These are phyloP conservation scores for Sebastes vulpes DNA, from an alignment of 2,797 vertebrate species.

Conservation along the genomic window DNA sequence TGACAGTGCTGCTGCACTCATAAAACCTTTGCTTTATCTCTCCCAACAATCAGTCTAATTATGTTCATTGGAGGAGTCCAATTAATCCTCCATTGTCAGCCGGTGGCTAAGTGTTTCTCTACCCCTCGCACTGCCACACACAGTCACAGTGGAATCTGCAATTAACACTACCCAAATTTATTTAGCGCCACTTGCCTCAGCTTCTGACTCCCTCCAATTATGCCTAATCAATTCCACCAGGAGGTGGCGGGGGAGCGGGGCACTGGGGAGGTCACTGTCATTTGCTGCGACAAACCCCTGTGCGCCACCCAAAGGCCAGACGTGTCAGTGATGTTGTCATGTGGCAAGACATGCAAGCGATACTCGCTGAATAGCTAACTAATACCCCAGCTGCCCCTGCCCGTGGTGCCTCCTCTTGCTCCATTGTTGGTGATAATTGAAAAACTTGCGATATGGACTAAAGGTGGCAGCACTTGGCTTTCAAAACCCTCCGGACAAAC, in stretches of 20 bases:
- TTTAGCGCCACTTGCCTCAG: constrained; percentile 89
- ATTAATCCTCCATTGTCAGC: constrained; percentile 92
- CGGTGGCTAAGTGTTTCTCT: constrained; percentile 91
- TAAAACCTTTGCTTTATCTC: constrained; percentile 90
- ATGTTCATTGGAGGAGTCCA: constrained; percentile 92
- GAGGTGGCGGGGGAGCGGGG: constrained; percentile 67
- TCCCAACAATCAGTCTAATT: constrained; percentile 93
- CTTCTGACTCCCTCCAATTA: constrained; percentile 91
- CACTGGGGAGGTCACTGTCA: constrained; percentile 79
- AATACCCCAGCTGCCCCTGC: constrained; percentile 35
- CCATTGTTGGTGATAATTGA: constrained; percentile 60
- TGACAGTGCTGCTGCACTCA: constrained; percentile 81
- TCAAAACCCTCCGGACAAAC: constrained; percentile 18
- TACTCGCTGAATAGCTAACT: constrained; percentile 53
- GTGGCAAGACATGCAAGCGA: constrained; percentile 44
- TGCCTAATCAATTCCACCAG: constrained; percentile 88
- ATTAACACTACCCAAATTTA: constrained; percentile 92
- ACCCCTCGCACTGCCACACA: constrained; percentile 84
- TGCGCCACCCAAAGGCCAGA: constrained; percentile 77
- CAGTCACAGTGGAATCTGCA: constrained; percentile 89
- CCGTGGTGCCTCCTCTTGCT: constrained; percentile 10
- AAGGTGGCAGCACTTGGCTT: constrained; percentile 32
- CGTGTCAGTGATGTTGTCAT: constrained; percentile 63
- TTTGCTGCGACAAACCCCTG: constrained; percentile 78
- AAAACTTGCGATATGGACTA: constrained; percentile 25